These are phyloP conservation scores for Trichopria drosophilae DNA, from an alignment of 2,888 invertebrate species.

Conservation along the genomic window DNA sequence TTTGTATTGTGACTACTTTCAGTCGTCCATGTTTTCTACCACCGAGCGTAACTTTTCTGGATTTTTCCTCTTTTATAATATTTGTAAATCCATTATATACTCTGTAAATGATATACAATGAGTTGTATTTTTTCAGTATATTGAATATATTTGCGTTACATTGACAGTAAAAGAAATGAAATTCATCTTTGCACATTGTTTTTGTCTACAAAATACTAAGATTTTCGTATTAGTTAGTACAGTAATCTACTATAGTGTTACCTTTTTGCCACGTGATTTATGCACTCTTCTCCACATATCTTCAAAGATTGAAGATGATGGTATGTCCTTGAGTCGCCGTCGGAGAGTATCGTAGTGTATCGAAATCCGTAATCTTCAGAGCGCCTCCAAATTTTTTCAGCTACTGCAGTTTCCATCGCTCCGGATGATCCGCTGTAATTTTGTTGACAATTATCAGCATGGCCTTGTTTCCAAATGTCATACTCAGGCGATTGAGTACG, in stretches of 20 bases:
- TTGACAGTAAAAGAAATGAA: too few relatives aligned
- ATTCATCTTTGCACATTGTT: too few relatives aligned
- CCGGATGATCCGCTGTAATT: conserved; percentile 29
- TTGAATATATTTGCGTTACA: too few relatives aligned
- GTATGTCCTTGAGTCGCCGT: too few relatives aligned
- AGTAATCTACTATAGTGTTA: conserved; percentile 31
- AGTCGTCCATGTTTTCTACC: conserved; percentile 15
- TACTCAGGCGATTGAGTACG: conserved; percentile 31
- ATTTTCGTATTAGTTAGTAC: conserved; percentile 22
- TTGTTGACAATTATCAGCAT: conserved; percentile 24
- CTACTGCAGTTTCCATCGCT: too few relatives aligned
- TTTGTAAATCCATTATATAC: conserved; percentile 12
- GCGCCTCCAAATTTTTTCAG: conserved; percentile 30
- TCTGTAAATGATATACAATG: too few relatives aligned
- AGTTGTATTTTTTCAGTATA: too few relatives aligned
- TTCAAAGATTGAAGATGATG: conserved; percentile 22
- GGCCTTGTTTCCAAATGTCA: conserved; percentile 30
- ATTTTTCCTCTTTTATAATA: conserved; percentile 16
- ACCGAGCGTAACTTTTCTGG: conserved; percentile 22
- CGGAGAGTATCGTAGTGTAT: conserved; percentile 27
- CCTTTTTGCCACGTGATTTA: too few relatives aligned
- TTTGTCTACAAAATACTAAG: too few relatives aligned
- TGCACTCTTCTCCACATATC: conserved; percentile 21
- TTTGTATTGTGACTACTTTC: conserved; percentile 17
- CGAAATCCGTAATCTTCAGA: conserved; percentile 22